phyloP scores from a whole-genome alignment of 2,888 invertebrate genomes.

The Mimumesa dahlbomi region DNA sequence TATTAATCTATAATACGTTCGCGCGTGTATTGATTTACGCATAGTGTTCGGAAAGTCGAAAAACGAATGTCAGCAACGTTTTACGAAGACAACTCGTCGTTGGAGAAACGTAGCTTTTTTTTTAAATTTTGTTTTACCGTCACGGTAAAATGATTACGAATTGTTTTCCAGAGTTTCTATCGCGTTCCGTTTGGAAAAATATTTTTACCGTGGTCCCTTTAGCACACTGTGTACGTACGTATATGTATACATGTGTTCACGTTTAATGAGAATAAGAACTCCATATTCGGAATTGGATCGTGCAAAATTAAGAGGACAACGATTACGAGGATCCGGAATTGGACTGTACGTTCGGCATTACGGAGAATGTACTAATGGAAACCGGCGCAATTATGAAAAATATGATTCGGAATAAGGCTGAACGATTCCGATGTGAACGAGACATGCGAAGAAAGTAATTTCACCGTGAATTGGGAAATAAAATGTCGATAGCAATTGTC shows the following conservation, averaged over 20 bases:
- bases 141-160: too few relatives aligned
- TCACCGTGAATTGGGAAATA: neutral
- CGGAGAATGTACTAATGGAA: slow-evolving; percentile 42
- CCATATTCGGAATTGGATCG: slow-evolving; percentile 46
- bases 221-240: neutral
- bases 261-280: slow-evolving; percentile 20
- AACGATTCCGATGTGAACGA: too few relatives aligned
- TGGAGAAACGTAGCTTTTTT: too few relatives aligned
- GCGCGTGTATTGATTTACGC: slow-evolving; percentile 8
- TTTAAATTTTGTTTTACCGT: neutral
- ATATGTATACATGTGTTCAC: neutral
- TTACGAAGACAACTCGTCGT: too few relatives aligned
- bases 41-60: slow-evolving; percentile 2
- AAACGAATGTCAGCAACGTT: too few relatives aligned
- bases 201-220: too few relatives aligned
- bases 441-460: slow-evolving; percentile 9
- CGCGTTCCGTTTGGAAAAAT: too few relatives aligned
- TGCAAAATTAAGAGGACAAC: slow-evolving; percentile 52
- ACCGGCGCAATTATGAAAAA: slow-evolving; percentile 1
- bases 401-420: too few relatives aligned
- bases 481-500: too few relatives aligned
- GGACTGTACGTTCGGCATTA: slow-evolving; percentile 14
- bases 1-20: neutral
- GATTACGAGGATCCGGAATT: slow-evolving; percentile 38
- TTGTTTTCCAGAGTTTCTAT: too few relatives aligned